phyloP scores from a whole-genome alignment of 2,797 vertebrate genomes.

The Alfaro cultratus region DNA sequence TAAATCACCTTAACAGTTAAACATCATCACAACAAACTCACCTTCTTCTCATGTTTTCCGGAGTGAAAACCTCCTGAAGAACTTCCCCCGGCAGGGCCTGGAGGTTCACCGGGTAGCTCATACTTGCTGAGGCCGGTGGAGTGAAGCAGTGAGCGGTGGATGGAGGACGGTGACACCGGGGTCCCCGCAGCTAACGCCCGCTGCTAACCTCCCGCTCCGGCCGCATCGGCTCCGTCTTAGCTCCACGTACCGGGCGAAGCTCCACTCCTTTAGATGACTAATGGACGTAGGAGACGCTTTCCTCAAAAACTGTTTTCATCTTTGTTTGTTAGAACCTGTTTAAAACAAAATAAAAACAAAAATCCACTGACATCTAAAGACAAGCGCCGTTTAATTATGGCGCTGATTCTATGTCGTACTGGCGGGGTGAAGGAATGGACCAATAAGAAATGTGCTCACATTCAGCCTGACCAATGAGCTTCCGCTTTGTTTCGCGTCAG shows the following conservation, averaged over 20 bases:
- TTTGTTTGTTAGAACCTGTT: neutral
- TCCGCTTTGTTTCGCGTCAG: neutral
- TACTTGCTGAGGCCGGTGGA: conserved; percentile 21
- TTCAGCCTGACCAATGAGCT: conserved; percentile 46
- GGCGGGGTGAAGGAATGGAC: conserved; percentile 69
- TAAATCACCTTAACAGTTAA: neutral
- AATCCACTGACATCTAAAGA: neutral
- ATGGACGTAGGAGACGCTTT: fast-evolving
- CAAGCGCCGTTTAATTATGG: conserved; percentile 66
- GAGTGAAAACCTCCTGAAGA: conserved; percentile 56
- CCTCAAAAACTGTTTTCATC: fast-evolving
- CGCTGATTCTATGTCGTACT: conserved; percentile 76
- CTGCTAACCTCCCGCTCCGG: conserved; percentile 27
- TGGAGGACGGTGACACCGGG: fast-evolving
- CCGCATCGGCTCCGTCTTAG: conserved; percentile 10
- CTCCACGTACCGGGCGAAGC: neutral
- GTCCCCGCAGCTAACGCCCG: conserved; percentile 25
- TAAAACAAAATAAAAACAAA: neutral
- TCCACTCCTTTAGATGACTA: too few species aligned
- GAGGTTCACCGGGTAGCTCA: conserved; percentile 75
- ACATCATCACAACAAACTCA: conserved; percentile 23
- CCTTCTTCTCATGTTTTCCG: conserved; percentile 60
- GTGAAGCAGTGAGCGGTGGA: fast-evolving
- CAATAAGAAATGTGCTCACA: conserved; percentile 64
- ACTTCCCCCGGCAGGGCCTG: conserved; percentile 61